Percentiles rank a stretch among this genome's conserved stretches.
Conservation (phyloP, 2,113 vertebrate genomes). For the Clarias macrocephalus region DNA sequence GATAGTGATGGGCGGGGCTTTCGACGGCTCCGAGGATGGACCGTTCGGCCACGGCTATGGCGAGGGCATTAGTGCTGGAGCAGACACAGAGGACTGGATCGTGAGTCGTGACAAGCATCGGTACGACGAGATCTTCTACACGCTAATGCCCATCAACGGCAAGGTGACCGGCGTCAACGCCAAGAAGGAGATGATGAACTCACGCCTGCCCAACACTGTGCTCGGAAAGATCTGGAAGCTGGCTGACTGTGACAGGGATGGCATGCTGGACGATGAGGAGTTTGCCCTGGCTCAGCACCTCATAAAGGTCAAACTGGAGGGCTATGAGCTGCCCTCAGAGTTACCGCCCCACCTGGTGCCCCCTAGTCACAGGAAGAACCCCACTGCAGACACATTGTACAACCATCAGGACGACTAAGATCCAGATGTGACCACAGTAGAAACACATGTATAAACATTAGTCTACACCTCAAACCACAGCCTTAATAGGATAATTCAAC, state of each 20-base stretch:
- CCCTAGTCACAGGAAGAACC: constrained; percentile 87
- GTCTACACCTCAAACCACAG: constrained; percentile 2
- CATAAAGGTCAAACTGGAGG: constrained; percentile 94
- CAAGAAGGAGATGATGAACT: constrained; percentile 97
- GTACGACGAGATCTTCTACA: constrained; percentile 98
- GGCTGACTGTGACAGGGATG: constrained; percentile 88
- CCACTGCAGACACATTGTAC: constrained; percentile 71
- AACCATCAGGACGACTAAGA: constrained; percentile 62
- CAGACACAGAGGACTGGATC: constrained; percentile 91
- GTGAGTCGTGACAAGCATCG: constrained; percentile 90
- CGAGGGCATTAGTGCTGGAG: constrained; percentile 91
- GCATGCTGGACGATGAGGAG: constrained; percentile 96
- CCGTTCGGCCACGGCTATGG: constrained; percentile 93
- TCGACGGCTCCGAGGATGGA: constrained; percentile 87
- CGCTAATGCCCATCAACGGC: constrained; percentile 89
- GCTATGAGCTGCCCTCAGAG: constrained; percentile 85
- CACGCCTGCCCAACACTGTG: constrained; percentile 91
- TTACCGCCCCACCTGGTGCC: constrained; percentile 89
- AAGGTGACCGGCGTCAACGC: constrained; percentile 92
- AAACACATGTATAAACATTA: constrained; percentile 17
- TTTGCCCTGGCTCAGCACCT: constrained; percentile 94
- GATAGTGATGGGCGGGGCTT: constrained; percentile 89
- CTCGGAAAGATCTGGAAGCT: constrained; percentile 98
- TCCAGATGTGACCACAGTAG: neutral
- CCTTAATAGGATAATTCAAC: neutral